These are phyloP conservation scores for Semicossyphus pulcher DNA, from an alignment of 2,113 vertebrate species.

Conservation along the genomic window DNA sequence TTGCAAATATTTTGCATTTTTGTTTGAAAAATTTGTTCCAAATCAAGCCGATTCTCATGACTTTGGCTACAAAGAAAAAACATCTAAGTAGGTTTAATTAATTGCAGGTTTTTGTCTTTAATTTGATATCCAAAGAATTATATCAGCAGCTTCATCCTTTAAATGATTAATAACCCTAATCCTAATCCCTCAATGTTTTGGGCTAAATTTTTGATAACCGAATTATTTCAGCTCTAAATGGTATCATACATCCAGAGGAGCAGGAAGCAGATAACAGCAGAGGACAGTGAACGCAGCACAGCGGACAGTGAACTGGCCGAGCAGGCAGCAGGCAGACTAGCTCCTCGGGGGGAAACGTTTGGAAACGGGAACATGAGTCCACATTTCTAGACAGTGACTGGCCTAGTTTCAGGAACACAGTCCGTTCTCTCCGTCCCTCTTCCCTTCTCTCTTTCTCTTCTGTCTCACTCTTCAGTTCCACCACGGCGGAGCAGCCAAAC, in stretches of 20 bases:
- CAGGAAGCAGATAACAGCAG: not conserved
- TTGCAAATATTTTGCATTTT: too few relatives aligned
- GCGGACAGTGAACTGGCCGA: constrained; percentile 49
- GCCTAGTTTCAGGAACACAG: constrained; percentile 73
- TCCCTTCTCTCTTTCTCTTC: constrained; percentile 14
- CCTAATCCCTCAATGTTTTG: too few relatives aligned
- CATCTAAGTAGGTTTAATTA: too few relatives aligned
- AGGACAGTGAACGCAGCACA: constrained; percentile 44
- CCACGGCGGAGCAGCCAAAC: constrained; percentile 53
- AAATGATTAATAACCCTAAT: not conserved
- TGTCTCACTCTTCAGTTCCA: constrained; percentile 12
- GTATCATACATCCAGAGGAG: not conserved
- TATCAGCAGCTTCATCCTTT: not conserved
- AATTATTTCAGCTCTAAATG: not conserved
- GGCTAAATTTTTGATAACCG: not conserved
- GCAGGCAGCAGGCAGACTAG: constrained; percentile 44
- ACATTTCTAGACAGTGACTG: constrained; percentile 77
- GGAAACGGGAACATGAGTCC: constrained; percentile 74
- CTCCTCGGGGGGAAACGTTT: constrained; percentile 63
- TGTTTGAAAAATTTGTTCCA: too few relatives aligned
- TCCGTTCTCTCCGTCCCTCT: constrained; percentile 36
- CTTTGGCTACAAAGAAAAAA: too few relatives aligned
- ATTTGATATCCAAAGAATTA: too few relatives aligned
- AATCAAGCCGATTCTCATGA: too few relatives aligned
- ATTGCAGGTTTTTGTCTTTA: too few relatives aligned